These are phyloP conservation scores for Mobula hypostoma DNA, from an alignment of 2,113 vertebrate genomes.

Conservation along the genomic window DNA sequence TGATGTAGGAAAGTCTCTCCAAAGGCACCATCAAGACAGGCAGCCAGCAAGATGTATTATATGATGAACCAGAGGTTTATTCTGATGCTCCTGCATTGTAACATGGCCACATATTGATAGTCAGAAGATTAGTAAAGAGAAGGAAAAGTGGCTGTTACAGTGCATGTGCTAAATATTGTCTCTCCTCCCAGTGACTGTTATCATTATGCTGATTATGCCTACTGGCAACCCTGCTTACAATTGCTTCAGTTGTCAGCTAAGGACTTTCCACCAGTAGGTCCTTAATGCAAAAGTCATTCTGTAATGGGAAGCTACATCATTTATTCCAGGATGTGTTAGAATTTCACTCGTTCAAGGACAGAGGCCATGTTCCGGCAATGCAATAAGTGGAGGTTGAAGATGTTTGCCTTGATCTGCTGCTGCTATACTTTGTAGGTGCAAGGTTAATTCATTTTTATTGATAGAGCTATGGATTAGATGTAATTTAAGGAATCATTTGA, in stretches of 20 bases:
- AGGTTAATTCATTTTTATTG: conserved; percentile 37
- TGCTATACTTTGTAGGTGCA: conserved; percentile 29
- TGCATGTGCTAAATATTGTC: background rate
- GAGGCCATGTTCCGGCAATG: conserved; percentile 29
- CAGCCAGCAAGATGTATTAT: background rate
- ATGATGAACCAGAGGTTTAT: background rate
- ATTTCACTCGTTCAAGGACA: conserved; percentile 17
- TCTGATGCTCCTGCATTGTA: background rate
- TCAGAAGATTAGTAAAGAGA: background rate
- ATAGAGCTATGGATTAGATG: conserved; percentile 22
- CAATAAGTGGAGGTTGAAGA: conserved; percentile 20
- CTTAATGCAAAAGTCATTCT: background rate
- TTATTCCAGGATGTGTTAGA: conserved; percentile 27
- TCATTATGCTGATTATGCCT: background rate
- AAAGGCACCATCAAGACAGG: background rate
- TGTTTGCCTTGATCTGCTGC: conserved; percentile 22
- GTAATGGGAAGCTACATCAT: conserved; percentile 3
- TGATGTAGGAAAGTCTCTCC: no score
- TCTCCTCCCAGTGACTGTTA: background rate
- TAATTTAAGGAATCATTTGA: conserved; percentile 36
- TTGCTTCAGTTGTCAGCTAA: background rate
- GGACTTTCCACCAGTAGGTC: background rate
- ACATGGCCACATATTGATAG: background rate
- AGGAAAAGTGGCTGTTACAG: background rate
- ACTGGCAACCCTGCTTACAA: background rate